Conservation (phyloP, 2,113 vertebrate species). For the Choloepus hoffmanni region DNA sequence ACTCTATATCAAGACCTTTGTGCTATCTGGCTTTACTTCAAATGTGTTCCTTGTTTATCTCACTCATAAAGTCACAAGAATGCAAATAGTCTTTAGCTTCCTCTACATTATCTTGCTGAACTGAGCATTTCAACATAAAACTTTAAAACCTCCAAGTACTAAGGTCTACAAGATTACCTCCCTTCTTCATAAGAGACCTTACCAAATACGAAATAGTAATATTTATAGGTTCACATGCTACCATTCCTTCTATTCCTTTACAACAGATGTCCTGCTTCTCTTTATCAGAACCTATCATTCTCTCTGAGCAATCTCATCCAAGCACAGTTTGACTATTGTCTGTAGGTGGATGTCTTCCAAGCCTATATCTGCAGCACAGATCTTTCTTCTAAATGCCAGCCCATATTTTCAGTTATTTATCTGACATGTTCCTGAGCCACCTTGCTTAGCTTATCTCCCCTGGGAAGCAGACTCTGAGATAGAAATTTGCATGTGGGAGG, state of each 20-base stretch:
- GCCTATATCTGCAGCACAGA: background rate
- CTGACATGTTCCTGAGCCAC: background rate
- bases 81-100: background rate
- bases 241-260: background rate
- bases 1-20: background rate
- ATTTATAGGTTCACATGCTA: background rate
- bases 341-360: slow-evolving; percentile 33
- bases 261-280: background rate
- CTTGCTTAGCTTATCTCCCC: background rate
- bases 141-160: background rate
- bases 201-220: background rate
- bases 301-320: background rate
- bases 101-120: slow-evolving; percentile 7
- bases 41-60: background rate
- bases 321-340: background rate
- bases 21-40: background rate
- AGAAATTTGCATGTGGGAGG: background rate
- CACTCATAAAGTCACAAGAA: background rate
- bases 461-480: background rate
- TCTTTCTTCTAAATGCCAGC: slow-evolving; percentile 58
- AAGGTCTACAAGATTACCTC: background rate
- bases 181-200: background rate
- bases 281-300: background rate
- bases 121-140: background rate
- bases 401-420: slow-evolving; percentile 43